Evolutionary conservation across 2,797 vertebrate species (phyloP).

Genomic region (Benthosema pterotum): DNA sequence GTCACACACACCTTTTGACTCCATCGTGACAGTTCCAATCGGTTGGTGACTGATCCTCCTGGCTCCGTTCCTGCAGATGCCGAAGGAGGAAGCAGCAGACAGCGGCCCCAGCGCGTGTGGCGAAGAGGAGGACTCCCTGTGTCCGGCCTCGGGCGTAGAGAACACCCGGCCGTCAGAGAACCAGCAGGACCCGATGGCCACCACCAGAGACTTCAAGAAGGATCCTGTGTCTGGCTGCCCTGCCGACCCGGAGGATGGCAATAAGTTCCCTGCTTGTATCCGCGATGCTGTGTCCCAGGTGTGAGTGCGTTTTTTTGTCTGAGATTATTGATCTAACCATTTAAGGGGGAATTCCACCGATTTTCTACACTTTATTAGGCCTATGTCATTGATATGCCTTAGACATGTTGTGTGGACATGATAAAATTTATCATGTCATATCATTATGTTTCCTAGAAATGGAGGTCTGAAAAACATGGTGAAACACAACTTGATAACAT

Average conservation of each 20-base stretch:
- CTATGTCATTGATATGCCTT: too few relatives aligned
- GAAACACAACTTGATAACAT: too few relatives aligned
- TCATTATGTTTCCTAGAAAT: too few relatives aligned
- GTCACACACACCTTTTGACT: slow-evolving; percentile 21
- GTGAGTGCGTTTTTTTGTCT: too few relatives aligned
- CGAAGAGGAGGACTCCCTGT: slow-evolving; percentile 92
- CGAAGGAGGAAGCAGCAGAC: slow-evolving; percentile 96
- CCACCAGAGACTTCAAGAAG: slow-evolving; percentile 86
- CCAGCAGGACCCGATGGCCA: slow-evolving; percentile 81
- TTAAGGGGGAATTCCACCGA: too few relatives aligned
- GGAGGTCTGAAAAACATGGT: too few relatives aligned
- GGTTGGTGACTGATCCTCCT: slow-evolving; percentile 94
- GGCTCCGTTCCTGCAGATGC: slow-evolving; percentile 96
- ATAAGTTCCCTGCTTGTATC: slow-evolving; percentile 96
- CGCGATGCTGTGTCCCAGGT: slow-evolving; percentile 89
- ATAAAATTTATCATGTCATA: too few relatives aligned
- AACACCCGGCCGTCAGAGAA: slow-evolving; percentile 86
- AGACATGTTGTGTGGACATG: too few relatives aligned
- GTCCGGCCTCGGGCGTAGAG: slow-evolving; percentile 94
- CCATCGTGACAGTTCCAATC: slow-evolving; percentile 30
- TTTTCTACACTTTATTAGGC: too few relatives aligned
- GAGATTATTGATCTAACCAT: too few relatives aligned
- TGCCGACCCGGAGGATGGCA: slow-evolving; percentile 83
- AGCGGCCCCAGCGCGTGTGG: slow-evolving; percentile 97
- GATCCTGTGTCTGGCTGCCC: slow-evolving; percentile 54